These are phyloP conservation scores for Leucoraja erinaceus DNA, from an alignment of 2,113 vertebrate genomes.

Conservation along the genomic window DNA sequence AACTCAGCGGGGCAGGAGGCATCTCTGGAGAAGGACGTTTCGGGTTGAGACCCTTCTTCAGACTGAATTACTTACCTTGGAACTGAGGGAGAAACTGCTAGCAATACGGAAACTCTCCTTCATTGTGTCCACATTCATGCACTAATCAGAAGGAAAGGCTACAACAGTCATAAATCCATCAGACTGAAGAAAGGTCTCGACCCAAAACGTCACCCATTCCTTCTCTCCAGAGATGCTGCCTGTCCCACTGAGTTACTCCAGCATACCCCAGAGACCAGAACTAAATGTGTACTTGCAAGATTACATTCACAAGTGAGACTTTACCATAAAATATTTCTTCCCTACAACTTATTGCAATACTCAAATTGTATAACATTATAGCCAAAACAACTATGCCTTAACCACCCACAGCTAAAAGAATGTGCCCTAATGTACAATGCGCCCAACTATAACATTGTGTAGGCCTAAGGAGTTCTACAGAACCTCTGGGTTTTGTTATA, in stretches of 20 bases:
- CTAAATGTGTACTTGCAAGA: background rate
- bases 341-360: background rate
- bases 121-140: slow-evolving; percentile 74
- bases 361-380: slow-evolving; percentile 1
- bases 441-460: background rate
- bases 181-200: background rate
- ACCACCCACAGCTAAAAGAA: background rate
- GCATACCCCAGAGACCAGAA: background rate
- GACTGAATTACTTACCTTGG: slow-evolving; percentile 59
- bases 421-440: background rate
- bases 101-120: slow-evolving; percentile 80
- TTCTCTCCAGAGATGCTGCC: too few relatives aligned
- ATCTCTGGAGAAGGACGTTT: too few relatives aligned
- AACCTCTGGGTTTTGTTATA: background rate
- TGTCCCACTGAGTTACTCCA: too few relatives aligned
- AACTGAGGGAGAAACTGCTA: slow-evolving; percentile 78
- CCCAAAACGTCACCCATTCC: too few relatives aligned
- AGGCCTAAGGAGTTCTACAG: background rate
- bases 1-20: too few relatives aligned
- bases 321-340: slow-evolving; percentile 4
- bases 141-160: slow-evolving; percentile 71
- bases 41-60: too few relatives aligned
- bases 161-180: slow-evolving; percentile 40
- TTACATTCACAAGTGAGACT: background rate
- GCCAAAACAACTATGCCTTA: background rate